These are phyloP conservation scores for Megaceryle maxima DNA, from an alignment of 2,113 vertebrate species.

Conservation along the genomic window DNA sequence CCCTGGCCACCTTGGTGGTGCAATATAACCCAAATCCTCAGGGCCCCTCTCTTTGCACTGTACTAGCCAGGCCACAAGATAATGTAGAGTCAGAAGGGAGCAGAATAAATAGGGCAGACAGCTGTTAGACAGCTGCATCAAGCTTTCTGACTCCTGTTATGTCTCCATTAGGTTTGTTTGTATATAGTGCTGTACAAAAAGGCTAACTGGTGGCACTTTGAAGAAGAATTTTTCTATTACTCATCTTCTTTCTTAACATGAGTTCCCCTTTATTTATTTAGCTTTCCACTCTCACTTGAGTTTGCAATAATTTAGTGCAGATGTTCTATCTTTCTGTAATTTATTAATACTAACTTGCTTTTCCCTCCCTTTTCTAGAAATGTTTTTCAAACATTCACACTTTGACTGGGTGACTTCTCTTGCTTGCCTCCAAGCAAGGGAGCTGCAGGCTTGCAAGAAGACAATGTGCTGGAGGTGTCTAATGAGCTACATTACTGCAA, in stretches of 20 bases:
- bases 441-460: neutral
- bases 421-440: neutral
- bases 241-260: constrained; percentile 22
- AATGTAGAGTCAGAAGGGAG: neutral
- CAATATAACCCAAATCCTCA: neutral
- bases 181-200: constrained; percentile 5
- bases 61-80: neutral
- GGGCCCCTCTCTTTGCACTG: neutral
- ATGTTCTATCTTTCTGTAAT: constrained; percentile 52
- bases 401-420: neutral
- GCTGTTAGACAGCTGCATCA: constrained; percentile 51
- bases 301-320: constrained; percentile 44
- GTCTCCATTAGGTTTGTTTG: constrained; percentile 48
- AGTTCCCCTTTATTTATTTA: constrained; percentile 56
- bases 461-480: neutral
- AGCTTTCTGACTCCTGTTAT: constrained; percentile 7
- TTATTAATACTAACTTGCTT: constrained; percentile 47
- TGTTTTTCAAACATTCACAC: constrained; percentile 39
- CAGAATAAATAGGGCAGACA: constrained; percentile 16
- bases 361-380: constrained; percentile 7
- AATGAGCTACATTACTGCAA: neutral
- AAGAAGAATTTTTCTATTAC: constrained; percentile 47
- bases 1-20: neutral
- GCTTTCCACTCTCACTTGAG: constrained; percentile 61
- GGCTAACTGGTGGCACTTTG: constrained; percentile 47